A percentile compares a stretch with the other conserved stretches of the same genome.
phyloP scores from a whole-genome alignment of 2,113 vertebrate genomes.

The Chrysochloris asiatica region DNA sequence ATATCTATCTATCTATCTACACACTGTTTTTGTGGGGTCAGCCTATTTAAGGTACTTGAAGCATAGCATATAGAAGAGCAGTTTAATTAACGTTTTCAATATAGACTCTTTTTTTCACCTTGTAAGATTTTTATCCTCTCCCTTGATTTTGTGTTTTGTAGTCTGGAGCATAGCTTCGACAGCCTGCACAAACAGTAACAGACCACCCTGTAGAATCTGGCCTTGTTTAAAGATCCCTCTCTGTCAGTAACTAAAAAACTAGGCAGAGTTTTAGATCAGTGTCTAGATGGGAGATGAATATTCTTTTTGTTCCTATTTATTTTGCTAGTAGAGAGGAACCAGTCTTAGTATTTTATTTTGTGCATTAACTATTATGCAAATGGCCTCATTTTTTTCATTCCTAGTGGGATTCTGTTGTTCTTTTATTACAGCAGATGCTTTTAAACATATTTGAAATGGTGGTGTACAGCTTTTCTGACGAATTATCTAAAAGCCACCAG shows the following conservation, averaged over 20 bases:
- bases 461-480: background rate
- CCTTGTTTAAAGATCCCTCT: background rate
- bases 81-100: background rate
- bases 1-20: no score
- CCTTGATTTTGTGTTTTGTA: background rate
- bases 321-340: background rate
- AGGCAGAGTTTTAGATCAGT: background rate
- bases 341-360: background rate
- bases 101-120: background rate
- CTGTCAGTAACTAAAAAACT: background rate
- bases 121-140: background rate
- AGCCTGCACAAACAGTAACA: background rate
- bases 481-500: background rate
- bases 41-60: background rate
- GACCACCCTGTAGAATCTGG: background rate
- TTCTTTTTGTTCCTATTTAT: background rate
- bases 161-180: background rate
- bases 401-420: background rate
- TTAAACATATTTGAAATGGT: background rate
- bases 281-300: background rate
- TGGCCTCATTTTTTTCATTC: background rate
- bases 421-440: background rate
- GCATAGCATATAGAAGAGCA: background rate
- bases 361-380: background rate
- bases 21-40: no score